Base-by-base conservation (phyloP, 2,797 vertebrate genomes). In the Astyanax mexicanus region DNA sequence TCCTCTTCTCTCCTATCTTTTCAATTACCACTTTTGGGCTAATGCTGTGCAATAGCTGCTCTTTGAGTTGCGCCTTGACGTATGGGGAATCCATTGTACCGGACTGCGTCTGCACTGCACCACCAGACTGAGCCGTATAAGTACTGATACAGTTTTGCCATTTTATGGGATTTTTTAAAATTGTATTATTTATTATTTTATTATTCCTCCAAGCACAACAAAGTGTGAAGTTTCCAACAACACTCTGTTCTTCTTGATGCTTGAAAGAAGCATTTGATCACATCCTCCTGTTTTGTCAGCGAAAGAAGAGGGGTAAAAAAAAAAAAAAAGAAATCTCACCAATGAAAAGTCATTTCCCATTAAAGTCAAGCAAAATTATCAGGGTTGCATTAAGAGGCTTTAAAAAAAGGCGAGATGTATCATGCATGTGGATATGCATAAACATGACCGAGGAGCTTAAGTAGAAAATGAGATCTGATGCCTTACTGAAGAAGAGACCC, bases 401-500 rank as follows among this genome's bases (percentile, higher is more conserved):
- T 90, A 84, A 86, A 90, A 89, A 72, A 58, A 29, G 27, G 51
- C 12, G 79, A 91, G 92, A 92, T 94, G 93, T 93, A 93, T 93
- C 93, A 93, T 93, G 92, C 91, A 93, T 94, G 92, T 93, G 91
- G 90, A 91, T 92, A 92, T 93, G 91, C 92, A 94, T 93, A 94
- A 94, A 94, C 93, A 94, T 93, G 93, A 94, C 89, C 86, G 90
- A 91, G 89, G 90, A 94, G 92, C 93, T 94, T 94, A 94, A 93
- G 92, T 92, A 93, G 92, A 92, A 94, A 93, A 93, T 93, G 91
- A 94, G 93, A 93, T 94, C 92, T 93, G 92, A 94, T 93, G 92
- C 88, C 82, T 83, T 87, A 78, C 88, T 83, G 90, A 92, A 93
- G 92, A 91, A 87, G 91, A 92, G 89, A 89, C 84, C 85, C 89